Base-by-base conservation (phyloP, 2,888 invertebrate species). In the Drosophila pseudotalamancana region DNA sequence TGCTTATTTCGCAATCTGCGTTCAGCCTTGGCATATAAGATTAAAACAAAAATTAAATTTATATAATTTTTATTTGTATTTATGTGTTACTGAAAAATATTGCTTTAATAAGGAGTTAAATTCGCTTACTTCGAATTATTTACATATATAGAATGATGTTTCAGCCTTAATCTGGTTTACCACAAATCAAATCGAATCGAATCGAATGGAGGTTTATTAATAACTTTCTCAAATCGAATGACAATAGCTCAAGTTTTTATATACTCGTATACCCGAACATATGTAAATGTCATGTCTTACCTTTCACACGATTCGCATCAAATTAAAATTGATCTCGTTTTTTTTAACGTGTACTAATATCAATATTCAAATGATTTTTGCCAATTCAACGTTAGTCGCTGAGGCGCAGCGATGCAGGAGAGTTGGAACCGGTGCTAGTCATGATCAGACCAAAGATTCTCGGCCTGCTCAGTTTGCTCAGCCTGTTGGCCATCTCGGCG, bases 391-490 rank as follows among this genome's bases (percentile, higher is more conserved):
- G 4, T 45, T 42, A 59, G 59, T 59, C 59, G 19, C 23, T 14
- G 29, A 27, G 5, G 0, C 4, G 6, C 23, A 29, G 42, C 42
- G 59, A 21, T 43, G 42, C 56, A 59, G 56, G 23, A 56, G 23
- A 56, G 43, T 59, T 59, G 56, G 19, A 23, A 43, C 2, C 43
- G 35, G 0, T 4, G 35, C 35, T 35, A 23, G 35, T 14, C 43
- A 57, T 57, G 46, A 6, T 16, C 39, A 21, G 40, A 18, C 4
- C 19, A 21, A n/a, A 40, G 11, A 16, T 27, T 19, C 25, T 46
- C 39, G 31, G 16, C 27, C 43, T 51, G 27, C 31, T 76, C 23
- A 25, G 32, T 25, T 45, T 63, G n/a, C n/a, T n/a, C 9, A 3
- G 27, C 19, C 39, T 57, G 46, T 18, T 76, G 45, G 35, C 29